Evolutionary conservation across 2,113 vertebrate species (phyloP).

Genomic region (Aleadryas rufinucha): DNA sequence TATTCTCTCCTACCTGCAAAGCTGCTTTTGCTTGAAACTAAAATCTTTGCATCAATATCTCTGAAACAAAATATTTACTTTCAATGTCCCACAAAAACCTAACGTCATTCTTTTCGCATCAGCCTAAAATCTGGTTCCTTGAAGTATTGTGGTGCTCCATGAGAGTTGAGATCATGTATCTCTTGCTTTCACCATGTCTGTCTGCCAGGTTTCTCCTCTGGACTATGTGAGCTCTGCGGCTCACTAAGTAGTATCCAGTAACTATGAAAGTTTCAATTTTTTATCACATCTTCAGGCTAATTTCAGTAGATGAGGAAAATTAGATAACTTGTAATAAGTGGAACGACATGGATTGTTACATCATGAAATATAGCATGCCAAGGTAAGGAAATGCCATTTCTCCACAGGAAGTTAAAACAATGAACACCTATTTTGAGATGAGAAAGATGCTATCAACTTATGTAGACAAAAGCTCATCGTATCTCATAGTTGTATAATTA

Average conservation of each 20-base stretch:
- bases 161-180: not conserved
- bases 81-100: not conserved
- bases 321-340: not conserved
- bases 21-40: not conserved
- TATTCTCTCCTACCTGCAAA: not conserved
- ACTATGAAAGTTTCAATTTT: not conserved
- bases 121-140: not conserved
- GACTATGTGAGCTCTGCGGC: not conserved
- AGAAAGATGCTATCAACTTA: conserved; percentile 35
- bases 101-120: not conserved
- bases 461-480: not conserved
- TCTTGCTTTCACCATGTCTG: not conserved
- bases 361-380: not conserved
- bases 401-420: conserved; percentile 29
- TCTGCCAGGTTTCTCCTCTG: not conserved
- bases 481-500: not conserved
- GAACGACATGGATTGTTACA: not conserved
- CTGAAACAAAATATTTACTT: not conserved
- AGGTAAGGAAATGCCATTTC: conserved; percentile 25
- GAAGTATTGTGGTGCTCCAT: not conserved
- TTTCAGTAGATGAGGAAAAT: not conserved
- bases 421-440: conserved; percentile 40
- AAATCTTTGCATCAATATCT: not conserved
- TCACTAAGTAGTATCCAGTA: not conserved
- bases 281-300: not conserved